Percentiles rank a stretch among this genome's conserved stretches.
Evolutionary conservation across 2,888 invertebrate genomes (phyloP).

Genomic region (Hydropsyche betteni): DNA sequence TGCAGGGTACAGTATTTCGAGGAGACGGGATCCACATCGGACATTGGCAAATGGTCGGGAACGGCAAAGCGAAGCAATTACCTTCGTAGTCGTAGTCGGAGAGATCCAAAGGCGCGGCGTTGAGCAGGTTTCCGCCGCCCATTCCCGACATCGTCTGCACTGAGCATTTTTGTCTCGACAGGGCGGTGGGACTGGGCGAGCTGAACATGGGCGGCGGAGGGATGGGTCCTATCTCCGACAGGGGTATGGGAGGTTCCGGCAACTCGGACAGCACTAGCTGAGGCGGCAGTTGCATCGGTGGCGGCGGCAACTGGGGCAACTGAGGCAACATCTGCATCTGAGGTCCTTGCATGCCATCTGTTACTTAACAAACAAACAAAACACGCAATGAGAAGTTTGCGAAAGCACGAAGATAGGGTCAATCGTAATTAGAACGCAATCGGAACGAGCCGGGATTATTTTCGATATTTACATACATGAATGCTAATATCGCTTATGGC

Average conservation of each 20-base stretch:
- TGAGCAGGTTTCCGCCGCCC: conserved; percentile 53
- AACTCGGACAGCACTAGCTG: conserved; percentile 83
- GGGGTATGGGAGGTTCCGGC: conserved; percentile 90
- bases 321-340: conserved; percentile 64
- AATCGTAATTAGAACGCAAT: too few species aligned
- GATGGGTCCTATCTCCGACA: conserved; percentile 93
- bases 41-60: too few species aligned
- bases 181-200: conserved; percentile 80
- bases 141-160: conserved; percentile 55
- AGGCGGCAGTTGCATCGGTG: conserved; percentile 58
- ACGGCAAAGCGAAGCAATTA: conserved; percentile 55
- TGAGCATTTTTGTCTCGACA: conserved; percentile 62
- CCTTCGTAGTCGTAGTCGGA: conserved; percentile 74
- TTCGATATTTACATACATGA: conserved; percentile 21
- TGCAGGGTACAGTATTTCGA: too few species aligned
- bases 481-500: conserved; percentile 16
- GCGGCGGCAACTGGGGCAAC: conserved; percentile 54
- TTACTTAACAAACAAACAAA: conserved; percentile 61
- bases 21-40: too few species aligned
- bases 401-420: too few species aligned
- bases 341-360: conserved; percentile 64
- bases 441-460: too few species aligned
- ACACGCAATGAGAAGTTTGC: not conserved
- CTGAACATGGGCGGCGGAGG: conserved; percentile 97
- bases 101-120: conserved; percentile 56